Evolutionary conservation across 2,888 invertebrate genomes (phyloP).

Genomic region (Drosophila formosana): DNA sequence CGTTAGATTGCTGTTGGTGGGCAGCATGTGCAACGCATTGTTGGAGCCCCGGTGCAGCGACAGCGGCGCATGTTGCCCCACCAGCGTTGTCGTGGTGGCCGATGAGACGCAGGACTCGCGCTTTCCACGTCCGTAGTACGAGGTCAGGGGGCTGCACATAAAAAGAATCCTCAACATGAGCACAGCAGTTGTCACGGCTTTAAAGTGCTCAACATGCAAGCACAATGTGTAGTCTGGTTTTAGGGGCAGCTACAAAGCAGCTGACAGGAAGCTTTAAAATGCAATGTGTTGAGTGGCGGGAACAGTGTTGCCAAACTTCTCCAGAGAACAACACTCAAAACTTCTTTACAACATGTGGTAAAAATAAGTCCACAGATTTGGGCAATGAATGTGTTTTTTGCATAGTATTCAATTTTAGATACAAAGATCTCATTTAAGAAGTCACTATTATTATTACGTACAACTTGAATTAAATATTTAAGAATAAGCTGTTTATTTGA

Average conservation of each 20-base stretch:
- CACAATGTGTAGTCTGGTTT: not conserved
- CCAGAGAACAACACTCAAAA: not conserved
- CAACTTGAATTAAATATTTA: too few relatives aligned
- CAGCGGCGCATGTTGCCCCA: slow-evolving; percentile 85
- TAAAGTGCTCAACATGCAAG: slow-evolving; percentile 6
- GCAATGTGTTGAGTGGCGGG: not conserved
- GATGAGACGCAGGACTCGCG: slow-evolving; percentile 92
- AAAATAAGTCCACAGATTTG: too few relatives aligned
- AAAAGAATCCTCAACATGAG: slow-evolving; percentile 36
- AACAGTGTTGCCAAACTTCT: not conserved
- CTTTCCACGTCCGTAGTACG: slow-evolving; percentile 88
- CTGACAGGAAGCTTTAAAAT: not conserved
- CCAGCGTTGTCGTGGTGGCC: slow-evolving; percentile 91
- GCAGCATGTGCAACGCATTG: slow-evolving; percentile 83
- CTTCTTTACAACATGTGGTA: not conserved
- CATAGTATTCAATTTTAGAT: too few relatives aligned
- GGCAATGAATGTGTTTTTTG: too few relatives aligned
- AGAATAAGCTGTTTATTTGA: too few relatives aligned
- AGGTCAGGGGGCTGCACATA: slow-evolving; percentile 88
- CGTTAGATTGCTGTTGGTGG: slow-evolving; percentile 55
- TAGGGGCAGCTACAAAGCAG: not conserved
- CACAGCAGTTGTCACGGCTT: slow-evolving; percentile 12
- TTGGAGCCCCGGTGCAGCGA: slow-evolving; percentile 84
- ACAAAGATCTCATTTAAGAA: too few relatives aligned
- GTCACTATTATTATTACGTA: too few relatives aligned